These are phyloP conservation scores for Spilogale gracilis DNA, from an alignment of 2,113 vertebrate species.

Conservation along the genomic window DNA sequence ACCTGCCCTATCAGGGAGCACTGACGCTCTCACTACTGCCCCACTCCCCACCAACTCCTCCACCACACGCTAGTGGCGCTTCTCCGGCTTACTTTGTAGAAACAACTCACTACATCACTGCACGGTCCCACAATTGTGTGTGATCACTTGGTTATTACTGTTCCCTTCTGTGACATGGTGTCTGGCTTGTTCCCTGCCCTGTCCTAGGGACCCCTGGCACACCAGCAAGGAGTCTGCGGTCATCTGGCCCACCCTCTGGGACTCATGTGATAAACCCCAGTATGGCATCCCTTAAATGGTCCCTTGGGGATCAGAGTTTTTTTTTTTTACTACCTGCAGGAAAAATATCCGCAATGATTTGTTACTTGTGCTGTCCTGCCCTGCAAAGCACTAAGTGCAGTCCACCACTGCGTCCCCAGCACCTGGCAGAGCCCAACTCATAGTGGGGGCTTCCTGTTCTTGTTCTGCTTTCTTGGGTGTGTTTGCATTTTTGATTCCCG, in stretches of 20 bases:
- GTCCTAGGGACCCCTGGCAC: not conserved
- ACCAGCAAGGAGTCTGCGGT: not conserved
- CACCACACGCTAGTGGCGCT: not conserved
- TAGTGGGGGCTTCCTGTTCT: not conserved
- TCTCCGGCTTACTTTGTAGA: not conserved
- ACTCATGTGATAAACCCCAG: not conserved
- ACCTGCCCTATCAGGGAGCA: accelerated
- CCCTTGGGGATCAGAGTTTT: not conserved
- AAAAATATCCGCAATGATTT: not conserved
- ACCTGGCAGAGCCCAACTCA: too few species aligned
- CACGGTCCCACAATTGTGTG: accelerated
- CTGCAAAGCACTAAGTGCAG: not conserved
- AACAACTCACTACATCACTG: not conserved
- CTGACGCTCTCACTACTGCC: not conserved
- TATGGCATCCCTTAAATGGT: not conserved
- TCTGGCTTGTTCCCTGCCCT: not conserved
- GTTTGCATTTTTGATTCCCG: not conserved
- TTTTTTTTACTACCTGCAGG: not conserved
- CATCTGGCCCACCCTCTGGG: not conserved
- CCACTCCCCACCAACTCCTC: not conserved
- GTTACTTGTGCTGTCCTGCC: not conserved
- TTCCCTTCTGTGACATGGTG: accelerated
- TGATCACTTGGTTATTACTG: accelerated
- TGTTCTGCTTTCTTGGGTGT: not conserved
- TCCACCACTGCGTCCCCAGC: not conserved